Evolutionary conservation across 2,888 invertebrate species (phyloP).

Genomic region (Beris chalybata): DNA sequence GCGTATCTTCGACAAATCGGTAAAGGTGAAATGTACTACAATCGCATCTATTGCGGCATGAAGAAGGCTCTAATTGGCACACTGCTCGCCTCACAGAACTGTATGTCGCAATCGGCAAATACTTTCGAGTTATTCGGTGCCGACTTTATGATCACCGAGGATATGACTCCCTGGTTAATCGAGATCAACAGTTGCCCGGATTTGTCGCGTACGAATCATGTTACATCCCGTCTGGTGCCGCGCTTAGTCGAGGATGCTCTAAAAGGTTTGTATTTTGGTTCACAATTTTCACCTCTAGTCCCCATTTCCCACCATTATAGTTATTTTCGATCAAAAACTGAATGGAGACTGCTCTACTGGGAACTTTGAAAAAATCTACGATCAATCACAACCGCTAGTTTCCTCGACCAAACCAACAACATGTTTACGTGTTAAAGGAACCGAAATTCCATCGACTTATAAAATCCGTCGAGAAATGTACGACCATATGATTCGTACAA

Average conservation of each 20-base stretch:
- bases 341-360: slow-evolving; percentile 78
- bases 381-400: slow-evolving; percentile 68
- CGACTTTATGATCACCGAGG: slow-evolving; percentile 90
- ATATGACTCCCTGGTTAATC: slow-evolving; percentile 87
- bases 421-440: background rate
- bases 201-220: slow-evolving; percentile 84
- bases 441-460: background rate
- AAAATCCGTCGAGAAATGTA: slow-evolving; percentile 16
- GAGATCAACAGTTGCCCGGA: slow-evolving; percentile 95
- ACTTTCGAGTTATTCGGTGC: slow-evolving; percentile 94
- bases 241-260: slow-evolving; percentile 87
- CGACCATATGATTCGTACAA: slow-evolving; percentile 1
- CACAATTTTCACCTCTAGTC: background rate
- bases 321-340: slow-evolving; percentile 73
- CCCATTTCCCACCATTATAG: slow-evolving; percentile 57
- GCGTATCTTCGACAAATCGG: slow-evolving; percentile 67
- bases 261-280: slow-evolving; percentile 67
- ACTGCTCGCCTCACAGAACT: slow-evolving; percentile 82
- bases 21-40: slow-evolving; percentile 76
- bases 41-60: slow-evolving; percentile 87
- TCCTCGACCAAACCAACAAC: too few relatives aligned
- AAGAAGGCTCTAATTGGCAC: slow-evolving; percentile 75
- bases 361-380: slow-evolving; percentile 77
- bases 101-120: slow-evolving; percentile 75
- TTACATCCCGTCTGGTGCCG: slow-evolving; percentile 83